phyloP scores from a whole-genome alignment of 2,113 vertebrate genomes.

The Tamias sibiricus region DNA sequence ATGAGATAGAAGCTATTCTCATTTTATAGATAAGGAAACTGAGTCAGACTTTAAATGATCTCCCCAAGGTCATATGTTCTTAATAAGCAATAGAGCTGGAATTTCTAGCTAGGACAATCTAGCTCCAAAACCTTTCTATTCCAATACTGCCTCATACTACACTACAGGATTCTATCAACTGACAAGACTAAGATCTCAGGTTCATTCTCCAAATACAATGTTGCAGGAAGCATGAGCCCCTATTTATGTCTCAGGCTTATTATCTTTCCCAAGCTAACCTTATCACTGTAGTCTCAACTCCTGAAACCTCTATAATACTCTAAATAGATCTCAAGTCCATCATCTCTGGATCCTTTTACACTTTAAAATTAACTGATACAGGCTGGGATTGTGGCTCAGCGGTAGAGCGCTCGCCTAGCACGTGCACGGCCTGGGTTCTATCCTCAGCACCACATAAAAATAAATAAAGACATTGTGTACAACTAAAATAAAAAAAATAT shows the following conservation, averaged over 20 bases:
- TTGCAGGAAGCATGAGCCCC: not conserved
- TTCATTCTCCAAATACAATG: slow-evolving; percentile 9
- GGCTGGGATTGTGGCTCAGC: too few species aligned
- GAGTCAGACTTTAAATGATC: not conserved
- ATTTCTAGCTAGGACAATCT: not conserved
- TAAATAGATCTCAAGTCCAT: not conserved
- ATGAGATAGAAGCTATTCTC: not conserved
- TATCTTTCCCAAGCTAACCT: not conserved
- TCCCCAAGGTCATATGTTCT: not conserved
- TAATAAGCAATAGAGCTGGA: not conserved
- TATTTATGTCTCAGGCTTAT: not conserved
- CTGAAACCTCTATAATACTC: not conserved
- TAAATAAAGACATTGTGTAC: too few species aligned
- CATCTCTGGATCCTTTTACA: not conserved
- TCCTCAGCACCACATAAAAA: too few species aligned
- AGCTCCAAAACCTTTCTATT: not conserved
- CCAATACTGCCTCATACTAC: not conserved
- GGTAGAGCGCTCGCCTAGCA: too few species aligned
- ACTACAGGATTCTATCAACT: not conserved
- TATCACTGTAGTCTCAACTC: not conserved
- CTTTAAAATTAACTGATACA: slow-evolving; percentile 35
- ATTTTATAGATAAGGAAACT: slow-evolving; percentile 25
- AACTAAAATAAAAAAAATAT: too few species aligned
- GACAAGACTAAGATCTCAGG: not conserved
- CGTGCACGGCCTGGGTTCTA: too few species aligned